These are phyloP conservation scores for Andrena bicolor DNA, from an alignment of 2,888 invertebrate species.

Conservation along the genomic window DNA sequence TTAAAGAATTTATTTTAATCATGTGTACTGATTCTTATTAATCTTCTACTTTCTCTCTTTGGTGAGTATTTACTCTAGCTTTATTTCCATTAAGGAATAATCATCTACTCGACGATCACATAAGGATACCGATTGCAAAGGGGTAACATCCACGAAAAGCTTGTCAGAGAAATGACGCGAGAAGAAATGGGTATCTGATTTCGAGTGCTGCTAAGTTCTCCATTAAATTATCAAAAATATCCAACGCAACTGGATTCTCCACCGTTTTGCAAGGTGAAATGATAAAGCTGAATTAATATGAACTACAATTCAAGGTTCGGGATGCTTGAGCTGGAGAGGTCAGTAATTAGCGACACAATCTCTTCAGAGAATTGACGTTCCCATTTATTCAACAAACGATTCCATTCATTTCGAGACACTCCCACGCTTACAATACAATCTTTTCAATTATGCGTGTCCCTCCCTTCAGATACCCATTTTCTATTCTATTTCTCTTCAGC, in stretches of 20 bases:
- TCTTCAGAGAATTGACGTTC: conserved; percentile 24
- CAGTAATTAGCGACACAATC: conserved; percentile 48
- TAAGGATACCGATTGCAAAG: neutral
- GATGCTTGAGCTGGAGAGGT: conserved; percentile 36
- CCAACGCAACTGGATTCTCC: neutral
- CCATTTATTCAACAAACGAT: conserved; percentile 47
- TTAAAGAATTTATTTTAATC: no score
- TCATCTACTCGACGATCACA: neutral
- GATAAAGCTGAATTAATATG: neutral
- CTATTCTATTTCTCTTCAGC: conserved; percentile 9
- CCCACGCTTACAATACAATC: conserved; percentile 36
- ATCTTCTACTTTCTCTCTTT: no score
- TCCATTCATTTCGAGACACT: conserved; percentile 34
- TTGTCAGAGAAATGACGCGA: neutral
- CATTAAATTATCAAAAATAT: neutral
- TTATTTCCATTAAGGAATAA: no score
- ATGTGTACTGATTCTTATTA: no score
- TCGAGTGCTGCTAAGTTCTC: no score
- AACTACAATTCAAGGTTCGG: conserved; percentile 11
- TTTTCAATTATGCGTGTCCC: neutral
- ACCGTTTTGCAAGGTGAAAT: neutral
- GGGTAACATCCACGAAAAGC: neutral
- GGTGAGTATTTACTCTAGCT: no score
- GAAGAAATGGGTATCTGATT: conserved; percentile 31
- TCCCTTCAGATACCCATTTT: conserved; percentile 39